Conservation (phyloP, 2,113 vertebrate genomes). For the Stegostoma tigrinum region DNA sequence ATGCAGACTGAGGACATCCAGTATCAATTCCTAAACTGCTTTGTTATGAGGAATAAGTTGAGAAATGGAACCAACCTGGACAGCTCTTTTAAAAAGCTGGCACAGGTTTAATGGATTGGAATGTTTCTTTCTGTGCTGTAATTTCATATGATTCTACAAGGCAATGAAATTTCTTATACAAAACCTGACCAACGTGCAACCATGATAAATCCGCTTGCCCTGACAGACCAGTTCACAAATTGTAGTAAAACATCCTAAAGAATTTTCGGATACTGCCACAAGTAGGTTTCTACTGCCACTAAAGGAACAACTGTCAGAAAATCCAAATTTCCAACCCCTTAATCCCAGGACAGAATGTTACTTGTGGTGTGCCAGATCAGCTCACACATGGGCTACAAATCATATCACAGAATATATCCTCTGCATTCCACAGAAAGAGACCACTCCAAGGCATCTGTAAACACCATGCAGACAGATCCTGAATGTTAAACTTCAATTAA, state of each 20-base stretch:
- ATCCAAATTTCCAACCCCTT: background rate
- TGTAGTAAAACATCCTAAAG: background rate
- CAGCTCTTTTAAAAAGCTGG: background rate
- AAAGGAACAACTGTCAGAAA: background rate
- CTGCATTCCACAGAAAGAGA: background rate
- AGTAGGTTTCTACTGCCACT: background rate
- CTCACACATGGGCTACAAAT: background rate
- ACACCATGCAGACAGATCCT: background rate
- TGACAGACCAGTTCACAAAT: background rate
- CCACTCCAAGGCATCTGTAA: background rate
- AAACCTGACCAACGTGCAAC: background rate
- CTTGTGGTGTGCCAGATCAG: background rate
- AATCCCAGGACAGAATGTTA: background rate
- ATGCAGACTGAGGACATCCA: background rate
- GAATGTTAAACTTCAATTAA: background rate
- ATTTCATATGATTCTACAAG: background rate
- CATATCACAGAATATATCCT: background rate
- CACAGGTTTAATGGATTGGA: background rate
- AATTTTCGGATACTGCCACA: background rate
- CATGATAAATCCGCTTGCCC: background rate
- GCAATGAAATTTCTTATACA: background rate
- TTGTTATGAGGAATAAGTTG: background rate
- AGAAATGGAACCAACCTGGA: background rate
- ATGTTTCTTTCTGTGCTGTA: background rate
- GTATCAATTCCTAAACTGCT: background rate